Evolutionary conservation across 2,888 invertebrate species (phyloP).

Genomic region (Drosophila quinaria): DNA sequence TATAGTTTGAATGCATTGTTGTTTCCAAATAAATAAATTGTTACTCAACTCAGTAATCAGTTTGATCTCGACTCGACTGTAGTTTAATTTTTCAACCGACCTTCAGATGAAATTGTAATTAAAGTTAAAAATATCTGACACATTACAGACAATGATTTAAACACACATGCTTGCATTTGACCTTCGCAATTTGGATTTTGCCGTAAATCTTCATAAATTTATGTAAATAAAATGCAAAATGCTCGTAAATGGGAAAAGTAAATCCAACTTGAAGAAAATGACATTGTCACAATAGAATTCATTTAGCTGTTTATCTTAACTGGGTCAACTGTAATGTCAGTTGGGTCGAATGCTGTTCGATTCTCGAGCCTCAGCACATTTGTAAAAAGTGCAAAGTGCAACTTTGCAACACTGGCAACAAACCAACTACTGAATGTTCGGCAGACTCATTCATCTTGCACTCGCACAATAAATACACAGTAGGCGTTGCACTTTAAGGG

Average conservation of each 20-base stretch:
- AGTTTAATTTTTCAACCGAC: not conserved
- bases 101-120: conserved; percentile 7
- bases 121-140: not conserved
- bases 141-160: not conserved
- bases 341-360: conserved; percentile 1
- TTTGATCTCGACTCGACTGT: not conserved
- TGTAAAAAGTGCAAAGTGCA: conserved; percentile 15
- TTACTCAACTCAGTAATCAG: not conserved
- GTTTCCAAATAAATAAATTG: not conserved
- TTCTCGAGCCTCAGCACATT: conserved; percentile 19
- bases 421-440: not conserved
- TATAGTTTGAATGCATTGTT: too few relatives aligned
- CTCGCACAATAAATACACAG: not conserved
- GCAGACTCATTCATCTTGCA: not conserved
- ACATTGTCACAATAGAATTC: conserved; percentile 1
- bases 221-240: conserved; percentile 33
- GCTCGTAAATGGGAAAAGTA: conserved; percentile 23
- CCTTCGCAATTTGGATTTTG: conserved; percentile 37
- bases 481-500: not conserved
- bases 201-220: conserved; percentile 19
- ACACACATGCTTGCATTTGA: not conserved
- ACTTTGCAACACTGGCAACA: not conserved
- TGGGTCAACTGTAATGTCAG: conserved; percentile 37
- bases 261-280: conserved; percentile 19
- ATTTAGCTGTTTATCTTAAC: conserved; percentile 7